Base-by-base conservation (phyloP, 2,888 invertebrate species). In the Cinara cedri region DNA sequence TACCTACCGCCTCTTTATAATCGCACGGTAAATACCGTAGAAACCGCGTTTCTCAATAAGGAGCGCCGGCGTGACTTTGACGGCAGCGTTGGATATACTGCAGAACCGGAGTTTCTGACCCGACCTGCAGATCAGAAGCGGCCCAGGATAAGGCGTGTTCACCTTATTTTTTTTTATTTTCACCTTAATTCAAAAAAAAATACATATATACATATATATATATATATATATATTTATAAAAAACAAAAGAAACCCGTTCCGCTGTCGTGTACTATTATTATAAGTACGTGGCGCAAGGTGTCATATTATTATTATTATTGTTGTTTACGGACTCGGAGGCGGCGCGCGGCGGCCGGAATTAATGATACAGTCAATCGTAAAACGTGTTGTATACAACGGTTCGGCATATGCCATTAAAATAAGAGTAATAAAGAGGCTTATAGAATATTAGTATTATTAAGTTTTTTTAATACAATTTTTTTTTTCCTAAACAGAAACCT, bases 161-260 rank as follows among this genome's bases (percentile, higher is more conserved):
- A 24, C 60, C 21, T 51, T 14, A 11, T 19, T 42, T 65, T 54
- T 44, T 65, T 21, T 21, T 44, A 16, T 65, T 21, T 46, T 24
- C 55, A 51, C n/a, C 66, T 76, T 21, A 65, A 65, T 65, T 34
- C 65, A 34, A 34, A 34, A 34, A 34, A 34, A 34, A 34, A 34
- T 4, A 34, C 3, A 34, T 3, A 34, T n/a, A n/a, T n/a, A n/a
- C n/a, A n/a, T n/a, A n/a, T n/a, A n/a, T n/a, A n/a, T n/a, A n/a
- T n/a, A n/a, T n/a, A n/a, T n/a, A n/a, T n/a, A n/a, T n/a, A n/a
- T n/a, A n/a, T n/a, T n/a, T n/a, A n/a, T n/a, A 3, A 16, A 66
- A 46, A 76, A 76, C 75, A 66, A 76, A 76, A 75, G 63, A 66
- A 76, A 66, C 75, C 75, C 46, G 75, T 76, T 76, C 44, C 55